These are phyloP conservation scores for Heliangelus exortis DNA, from an alignment of 2,797 vertebrate genomes.

Conservation along the genomic window DNA sequence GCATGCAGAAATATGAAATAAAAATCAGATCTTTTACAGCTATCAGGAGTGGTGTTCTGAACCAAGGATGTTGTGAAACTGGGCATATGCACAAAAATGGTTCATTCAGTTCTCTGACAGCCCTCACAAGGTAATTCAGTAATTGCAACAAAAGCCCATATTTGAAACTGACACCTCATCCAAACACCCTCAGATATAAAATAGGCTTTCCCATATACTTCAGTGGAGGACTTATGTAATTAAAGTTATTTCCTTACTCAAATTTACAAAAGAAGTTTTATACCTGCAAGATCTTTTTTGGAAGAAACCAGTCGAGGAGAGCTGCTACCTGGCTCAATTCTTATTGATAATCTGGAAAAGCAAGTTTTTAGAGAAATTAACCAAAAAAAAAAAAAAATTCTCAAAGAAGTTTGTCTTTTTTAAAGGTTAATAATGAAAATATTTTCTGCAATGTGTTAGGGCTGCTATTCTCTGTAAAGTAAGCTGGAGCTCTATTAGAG, in stretches of 20 bases:
- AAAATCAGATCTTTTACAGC: neutral
- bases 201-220: neutral
- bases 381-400: neutral
- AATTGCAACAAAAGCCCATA: neutral
- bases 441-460: neutral
- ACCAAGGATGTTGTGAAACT: neutral
- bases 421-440: neutral
- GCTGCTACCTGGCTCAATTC: constrained; percentile 93
- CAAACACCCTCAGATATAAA: neutral
- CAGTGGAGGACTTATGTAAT: neutral
- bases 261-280: constrained; percentile 10
- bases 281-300: constrained; percentile 95
- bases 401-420: neutral
- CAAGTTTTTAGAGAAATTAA: constrained; percentile 66
- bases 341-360: constrained; percentile 88
- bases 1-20: neutral
- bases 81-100: neutral
- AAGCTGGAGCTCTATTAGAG: neutral
- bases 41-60: neutral
- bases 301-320: constrained; percentile 92
- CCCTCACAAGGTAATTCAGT: neutral
- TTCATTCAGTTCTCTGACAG: neutral
- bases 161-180: neutral
- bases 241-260: neutral
- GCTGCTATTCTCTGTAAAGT: neutral